Base-by-base conservation (phyloP, 2,888 invertebrate genomes). In the Dynastes maya region DNA sequence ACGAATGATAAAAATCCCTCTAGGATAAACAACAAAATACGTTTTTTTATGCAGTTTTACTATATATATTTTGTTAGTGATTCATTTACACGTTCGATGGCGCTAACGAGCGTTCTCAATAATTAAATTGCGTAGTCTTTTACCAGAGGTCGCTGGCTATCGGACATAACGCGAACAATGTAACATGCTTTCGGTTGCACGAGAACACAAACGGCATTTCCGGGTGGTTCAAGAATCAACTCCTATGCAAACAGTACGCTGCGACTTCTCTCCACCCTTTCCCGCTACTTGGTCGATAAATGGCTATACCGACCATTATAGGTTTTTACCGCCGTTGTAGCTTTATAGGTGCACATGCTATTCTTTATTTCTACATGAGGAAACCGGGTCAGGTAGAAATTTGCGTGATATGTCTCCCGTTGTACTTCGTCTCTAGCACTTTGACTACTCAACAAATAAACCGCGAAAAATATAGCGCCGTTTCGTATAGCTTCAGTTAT, bases 361-460 rank as follows among this genome's bases (percentile, higher is more conserved):
- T 22, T 22, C 55, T 58, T 16, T 58, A 58, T 58, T 58, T 58
- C 22, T 11, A 11, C 22, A 37, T 61, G 13, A 45, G 40, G 45
- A 45, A 74, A 74, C 61, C 22, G 45, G 72, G 72, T 74, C 72
- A 63, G 61, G 22, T 61, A 45, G 11, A 63, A 71, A 63, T 74
- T 74, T 40, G 61, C 61, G 72, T 74, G 72, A 45, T 72, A 58
- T 49, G 72, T 58, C 49, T 22, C 27, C 45, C 51, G 58, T 51
- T 13, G 58, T 40, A 0, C 16, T 53, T n/a, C 68, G 51, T 45
- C 49, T 5, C 27, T 63, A 61, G 45, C 58, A 58, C 49, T 74
- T 61, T 61, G 27, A 61, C 61, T 74, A 63, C 45, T 61, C 61
- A 61, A 74, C 72, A 61, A 72, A 72, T 72, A 72, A 72, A 61